Percentiles rank a stretch among this genome's conserved stretches.
Conservation (phyloP, 2,113 vertebrate species). For the Cranoglanis bouderius region DNA sequence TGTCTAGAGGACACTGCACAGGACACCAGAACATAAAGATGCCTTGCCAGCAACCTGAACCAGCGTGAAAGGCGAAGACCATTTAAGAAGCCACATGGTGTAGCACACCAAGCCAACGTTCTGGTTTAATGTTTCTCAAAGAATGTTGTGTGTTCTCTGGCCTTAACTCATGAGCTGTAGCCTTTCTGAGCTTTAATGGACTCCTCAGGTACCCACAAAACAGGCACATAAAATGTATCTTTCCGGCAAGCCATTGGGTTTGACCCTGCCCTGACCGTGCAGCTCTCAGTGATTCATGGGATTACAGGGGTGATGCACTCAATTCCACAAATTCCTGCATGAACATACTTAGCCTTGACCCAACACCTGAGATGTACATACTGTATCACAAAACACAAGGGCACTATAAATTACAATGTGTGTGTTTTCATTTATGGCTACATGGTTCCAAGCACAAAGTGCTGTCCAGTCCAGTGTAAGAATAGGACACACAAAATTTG, state of each 20-base stretch:
- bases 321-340: slow-evolving; percentile 48
- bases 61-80: neutral
- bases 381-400: slow-evolving; percentile 27
- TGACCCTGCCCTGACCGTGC: slow-evolving; percentile 30
- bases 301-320: slow-evolving; percentile 40
- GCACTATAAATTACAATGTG: slow-evolving; percentile 38
- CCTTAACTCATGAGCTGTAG: slow-evolving; percentile 33
- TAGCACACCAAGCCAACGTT: neutral
- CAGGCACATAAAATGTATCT: slow-evolving; percentile 47
- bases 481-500: neutral
- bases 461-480: neutral
- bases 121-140: slow-evolving; percentile 11
- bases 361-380: slow-evolving; percentile 42
- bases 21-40: neutral
- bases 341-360: slow-evolving; percentile 18
- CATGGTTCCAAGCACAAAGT: neutral
- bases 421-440: slow-evolving; percentile 23
- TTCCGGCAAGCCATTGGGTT: slow-evolving; percentile 32
- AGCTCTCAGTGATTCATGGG: slow-evolving; percentile 41
- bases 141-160: neutral
- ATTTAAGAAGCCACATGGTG: slow-evolving; percentile 9
- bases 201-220: slow-evolving; percentile 40
- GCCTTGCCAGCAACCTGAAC: neutral
- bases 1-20: neutral
- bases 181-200: slow-evolving; percentile 42